Base-by-base conservation (phyloP, 2,888 invertebrate species). In the Sinhomidia bicolor region DNA sequence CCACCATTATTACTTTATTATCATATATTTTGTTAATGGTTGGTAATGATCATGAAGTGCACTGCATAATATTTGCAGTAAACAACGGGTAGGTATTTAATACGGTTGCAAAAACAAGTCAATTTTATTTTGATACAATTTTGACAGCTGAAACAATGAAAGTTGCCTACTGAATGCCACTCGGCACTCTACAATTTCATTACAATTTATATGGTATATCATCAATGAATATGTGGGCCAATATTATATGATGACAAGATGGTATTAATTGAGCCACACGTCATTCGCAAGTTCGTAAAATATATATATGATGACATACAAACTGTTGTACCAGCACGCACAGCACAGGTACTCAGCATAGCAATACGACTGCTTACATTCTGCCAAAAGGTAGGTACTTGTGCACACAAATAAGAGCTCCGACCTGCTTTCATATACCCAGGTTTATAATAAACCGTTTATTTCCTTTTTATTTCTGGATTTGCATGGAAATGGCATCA, bases 391-490 rank as follows among this genome's bases (percentile, higher is more conserved):
- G 36, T 36, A 36, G 36, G 36, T 36, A 36, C 36, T 3, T 36
- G 36, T 7, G 36, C 3, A 36, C 36, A 36, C 7, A 7, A 36
- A 36, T 36, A 7, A n/a, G n/a, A n/a, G n/a, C n/a, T n/a, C n/a
- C n/a, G n/a, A n/a, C n/a, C n/a, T n/a, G n/a, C n/a, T n/a, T n/a
- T n/a, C n/a, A n/a, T n/a, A n/a, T n/a, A n/a, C n/a, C n/a, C 36
- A 36, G 7, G 36, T 36, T 36, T 41, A 41, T 41, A 41, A 41
- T 41, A 41, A 6, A 41, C 41, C 41, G 12, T 62, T 65, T 65
- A 51, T 47, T n/a, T 51, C 51, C 76, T 51, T 76, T 76, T 76
- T 76, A 76, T 76, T n/a, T 26, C 26, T 32, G 32, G 76, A 76
- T 76, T 76, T 26, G 51, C 76, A 76, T 76, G 47, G 51, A 76